Evolutionary conservation across 2,113 vertebrate species (phyloP), one percentile per base, ranked within the genome.

Genomic region (Equus przewalskii): DNA sequence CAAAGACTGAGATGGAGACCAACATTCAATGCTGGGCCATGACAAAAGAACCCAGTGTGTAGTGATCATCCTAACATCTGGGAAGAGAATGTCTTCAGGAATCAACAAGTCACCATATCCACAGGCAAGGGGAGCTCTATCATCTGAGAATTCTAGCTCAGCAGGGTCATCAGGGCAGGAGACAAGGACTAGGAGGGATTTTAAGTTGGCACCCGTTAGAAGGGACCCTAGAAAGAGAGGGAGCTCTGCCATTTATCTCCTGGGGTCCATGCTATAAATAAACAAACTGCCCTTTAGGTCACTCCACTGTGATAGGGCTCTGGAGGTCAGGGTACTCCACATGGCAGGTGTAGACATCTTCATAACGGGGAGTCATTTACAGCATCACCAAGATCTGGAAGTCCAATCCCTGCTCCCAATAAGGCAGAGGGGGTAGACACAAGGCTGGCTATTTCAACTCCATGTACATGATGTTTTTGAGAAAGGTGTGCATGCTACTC

Each of bases 151-250:
- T 26, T 36, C 36, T 64, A 54, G 4, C 6, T 69, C 6, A 69
- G 65, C 0, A 8, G 11, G 15, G 6, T 13, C 3, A 28, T 1
- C 11, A 73, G 16, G 41, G 14, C 1, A 41, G 33, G 41, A 80
- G 10, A 44, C 1, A 10, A 7, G 0, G 5, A 1, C 0, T 14
- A 1, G 11, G 7, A 21, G 12, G 14, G 0, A 0, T 0, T 92
- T 2, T 70, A 49, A 85, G 2, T n/a, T 15, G 1, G 26, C 8
- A 2, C 4, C 0, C 13, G 1, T 13, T 33, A 0, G 0, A 13
- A 49, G 24, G 14, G 12, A 14, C n/a, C 8, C 11, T 0, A 41
- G 51, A 21, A 8, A 28, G 6, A 1, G 18, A 83, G 28, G 3
- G 1, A 36, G 33, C 22, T 36, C 36, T 84, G 58, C 41, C 46